Evolutionary conservation across 2,888 invertebrate genomes (phyloP).

Genomic region (Folsomia manolachei): DNA sequence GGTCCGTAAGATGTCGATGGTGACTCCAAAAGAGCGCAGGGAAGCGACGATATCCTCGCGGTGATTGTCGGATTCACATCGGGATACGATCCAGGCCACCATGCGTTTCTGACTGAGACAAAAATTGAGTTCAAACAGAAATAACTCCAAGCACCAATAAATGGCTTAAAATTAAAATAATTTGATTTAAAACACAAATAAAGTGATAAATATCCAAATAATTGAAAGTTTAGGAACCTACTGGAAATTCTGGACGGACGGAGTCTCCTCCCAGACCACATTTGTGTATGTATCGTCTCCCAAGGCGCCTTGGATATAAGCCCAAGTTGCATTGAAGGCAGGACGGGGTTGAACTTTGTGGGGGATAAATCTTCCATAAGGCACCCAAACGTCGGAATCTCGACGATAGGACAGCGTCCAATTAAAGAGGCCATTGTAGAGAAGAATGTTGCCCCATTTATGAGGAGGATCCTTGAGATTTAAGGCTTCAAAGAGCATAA

Average conservation of each 20-base stretch:
- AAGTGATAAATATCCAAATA: too few species aligned
- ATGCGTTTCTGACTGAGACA: too few species aligned
- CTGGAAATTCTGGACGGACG: not conserved
- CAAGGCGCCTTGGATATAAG: not conserved
- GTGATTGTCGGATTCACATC: not conserved
- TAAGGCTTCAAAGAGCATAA: not conserved
- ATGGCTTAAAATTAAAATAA: too few species aligned
- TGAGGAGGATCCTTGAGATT: not conserved
- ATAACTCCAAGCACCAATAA: too few species aligned
- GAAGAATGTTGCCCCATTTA: not conserved
- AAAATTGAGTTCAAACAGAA: too few species aligned
- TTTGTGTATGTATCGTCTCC: not conserved
- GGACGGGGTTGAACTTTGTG: not conserved
- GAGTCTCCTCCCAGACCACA: not conserved
- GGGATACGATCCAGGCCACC: not conserved
- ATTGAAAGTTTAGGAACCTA: not conserved
- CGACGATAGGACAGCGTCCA: constrained; percentile 58
- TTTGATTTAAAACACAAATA: too few species aligned
- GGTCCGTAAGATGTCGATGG: not conserved
- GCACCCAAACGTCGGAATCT: constrained; percentile 54
- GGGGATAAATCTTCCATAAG: constrained; percentile 52
- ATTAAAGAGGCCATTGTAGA: constrained; percentile 62
- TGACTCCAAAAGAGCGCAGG: not conserved
- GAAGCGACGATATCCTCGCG: not conserved
- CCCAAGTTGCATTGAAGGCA: not conserved